These are phyloP conservation scores for Sinocyclocheilus rhinocerous DNA, from an alignment of 2,113 vertebrate species.

Conservation along the genomic window DNA sequence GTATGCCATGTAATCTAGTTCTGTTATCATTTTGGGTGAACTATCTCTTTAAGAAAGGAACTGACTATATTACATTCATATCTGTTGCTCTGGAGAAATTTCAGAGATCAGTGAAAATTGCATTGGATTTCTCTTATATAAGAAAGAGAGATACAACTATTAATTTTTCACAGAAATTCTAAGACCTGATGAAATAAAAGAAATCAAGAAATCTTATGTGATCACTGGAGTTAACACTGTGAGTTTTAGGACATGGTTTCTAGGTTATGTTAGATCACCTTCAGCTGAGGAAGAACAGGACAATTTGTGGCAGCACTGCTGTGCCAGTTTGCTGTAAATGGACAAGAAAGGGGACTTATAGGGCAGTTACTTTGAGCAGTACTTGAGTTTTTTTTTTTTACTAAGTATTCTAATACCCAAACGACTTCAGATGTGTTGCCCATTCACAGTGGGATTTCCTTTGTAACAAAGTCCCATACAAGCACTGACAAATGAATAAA, in stretches of 20 bases:
- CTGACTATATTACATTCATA: not conserved
- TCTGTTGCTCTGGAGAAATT: not conserved
- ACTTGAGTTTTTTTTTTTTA: not conserved
- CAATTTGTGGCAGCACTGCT: constrained; percentile 8
- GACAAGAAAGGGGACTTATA: not conserved
- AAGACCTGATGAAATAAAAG: not conserved
- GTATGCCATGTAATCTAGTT: no score
- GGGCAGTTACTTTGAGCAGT: not conserved
- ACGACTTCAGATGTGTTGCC: not conserved
- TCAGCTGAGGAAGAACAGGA: constrained; percentile 14
- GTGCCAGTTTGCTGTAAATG: constrained; percentile 25
- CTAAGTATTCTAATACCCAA: not conserved
- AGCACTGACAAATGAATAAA: not conserved
- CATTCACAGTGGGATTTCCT: not conserved
- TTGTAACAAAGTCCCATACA: not conserved
- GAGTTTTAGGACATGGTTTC: constrained; percentile 18
- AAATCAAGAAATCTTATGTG: not conserved
- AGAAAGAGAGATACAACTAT: not conserved
- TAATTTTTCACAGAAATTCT: not conserved
- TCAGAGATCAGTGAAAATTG: not conserved
- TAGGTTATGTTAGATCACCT: constrained; percentile 25
- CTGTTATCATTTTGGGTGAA: not conserved
- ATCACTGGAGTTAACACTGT: constrained; percentile 5
- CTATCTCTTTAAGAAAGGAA: not conserved
- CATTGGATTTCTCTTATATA: not conserved